Evolutionary conservation across 2,113 vertebrate genomes (phyloP).

Genomic region (Monarcha castaneiventris): DNA sequence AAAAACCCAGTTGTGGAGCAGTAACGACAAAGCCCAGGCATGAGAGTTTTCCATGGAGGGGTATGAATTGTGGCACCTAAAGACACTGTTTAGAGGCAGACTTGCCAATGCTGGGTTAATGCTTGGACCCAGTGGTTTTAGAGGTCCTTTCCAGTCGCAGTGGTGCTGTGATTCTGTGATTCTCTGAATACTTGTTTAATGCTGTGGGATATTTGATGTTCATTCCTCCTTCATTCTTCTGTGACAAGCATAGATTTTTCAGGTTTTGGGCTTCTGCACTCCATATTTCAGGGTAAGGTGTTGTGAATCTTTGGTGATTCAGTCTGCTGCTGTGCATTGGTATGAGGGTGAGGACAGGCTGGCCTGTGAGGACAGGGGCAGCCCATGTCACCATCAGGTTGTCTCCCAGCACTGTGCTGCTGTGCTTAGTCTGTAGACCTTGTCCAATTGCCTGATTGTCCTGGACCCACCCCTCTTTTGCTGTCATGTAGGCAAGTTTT

Average conservation of each 20-base stretch:
- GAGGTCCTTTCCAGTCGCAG: neutral
- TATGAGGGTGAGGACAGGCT: neutral
- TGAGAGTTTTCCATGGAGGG: neutral
- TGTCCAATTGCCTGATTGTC: neutral
- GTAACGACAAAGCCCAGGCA: neutral
- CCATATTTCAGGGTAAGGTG: accelerated
- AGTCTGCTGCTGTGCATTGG: neutral
- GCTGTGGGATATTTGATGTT: neutral
- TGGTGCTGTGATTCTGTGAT: neutral
- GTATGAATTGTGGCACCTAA: neutral
- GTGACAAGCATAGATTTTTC: neutral
- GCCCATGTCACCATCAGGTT: neutral
- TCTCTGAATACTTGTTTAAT: neutral
- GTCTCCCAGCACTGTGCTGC: neutral
- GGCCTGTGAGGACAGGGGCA: neutral
- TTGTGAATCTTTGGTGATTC: neutral
- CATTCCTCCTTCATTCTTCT: accelerated
- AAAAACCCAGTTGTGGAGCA: neutral
- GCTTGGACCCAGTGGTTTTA: neutral
- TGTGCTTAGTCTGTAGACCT: neutral
- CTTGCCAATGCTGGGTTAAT: neutral
- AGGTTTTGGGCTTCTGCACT: neutral
- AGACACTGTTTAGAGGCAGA: neutral
- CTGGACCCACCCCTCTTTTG: accelerated
- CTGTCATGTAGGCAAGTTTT: neutral